Base-by-base conservation (phyloP, 2,113 vertebrate genomes). In the Himantopus leucocephalus region DNA sequence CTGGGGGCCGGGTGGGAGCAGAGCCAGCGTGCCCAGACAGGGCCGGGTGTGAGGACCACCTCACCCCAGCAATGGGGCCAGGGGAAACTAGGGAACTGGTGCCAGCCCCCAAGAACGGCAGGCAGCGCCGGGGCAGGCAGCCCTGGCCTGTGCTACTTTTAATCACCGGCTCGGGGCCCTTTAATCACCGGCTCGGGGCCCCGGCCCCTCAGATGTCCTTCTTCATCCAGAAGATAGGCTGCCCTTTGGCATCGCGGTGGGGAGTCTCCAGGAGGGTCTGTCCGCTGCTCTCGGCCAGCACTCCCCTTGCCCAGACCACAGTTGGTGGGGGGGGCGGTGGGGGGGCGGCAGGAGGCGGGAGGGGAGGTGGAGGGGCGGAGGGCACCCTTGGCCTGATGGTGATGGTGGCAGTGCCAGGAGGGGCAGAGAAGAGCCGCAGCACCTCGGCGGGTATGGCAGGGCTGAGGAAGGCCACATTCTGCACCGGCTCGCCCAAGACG, bases 191-290 rank as follows among this genome's bases (percentile, higher is more conserved):
- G 63, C 30, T 59, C 0, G 0, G 24, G 27, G 68, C 30, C 34
- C 19, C 1, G 1, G 43, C 26, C 43, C 22, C 37, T 98, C 95
- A 99, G 90, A 99, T 98, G 92, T 99, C 96, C 95, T 99, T 99
- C 95, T 99, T 99, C 99, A 99, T 99, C 99, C 99, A 99, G 91
- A 98, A 99, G 97, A 99, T 97, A 75, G 99, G 98, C 56, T 96
- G 88, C 73, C 99, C 99, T 96, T 97, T 99, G 87, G 97, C 94
- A 26, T 99, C 99, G 9, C 97, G 98, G 97, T 99, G 98, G 0
- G 98, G 98, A 6, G 98, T 99, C 67, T 99, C 96, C 59, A 97
- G 97, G 39, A 98, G 91, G 88, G 90, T 98, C 94, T 98, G 98
- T 92, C n/a, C 23, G 5, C 70, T 67, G 53, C 50, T 74, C 37